Base-by-base conservation (phyloP, 92 coral and sea anemone genomes). In the Umimayanthus kanabou region DNA sequence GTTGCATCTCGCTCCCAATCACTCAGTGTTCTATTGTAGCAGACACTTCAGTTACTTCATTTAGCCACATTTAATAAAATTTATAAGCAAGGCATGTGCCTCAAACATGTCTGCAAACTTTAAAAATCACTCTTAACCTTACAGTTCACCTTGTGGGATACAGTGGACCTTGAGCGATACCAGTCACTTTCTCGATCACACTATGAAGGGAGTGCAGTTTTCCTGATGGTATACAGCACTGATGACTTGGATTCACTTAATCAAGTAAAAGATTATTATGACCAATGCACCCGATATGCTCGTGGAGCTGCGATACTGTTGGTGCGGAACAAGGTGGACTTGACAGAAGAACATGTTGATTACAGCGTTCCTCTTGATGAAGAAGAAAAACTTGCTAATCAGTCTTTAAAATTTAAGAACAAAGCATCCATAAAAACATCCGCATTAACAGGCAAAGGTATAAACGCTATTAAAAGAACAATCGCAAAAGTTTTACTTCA, bases 321-420 rank as follows among this genome's bases (percentile, higher is more conserved):
- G 4, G 88, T 90, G 42, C 67, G 90, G 40, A 90, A 90, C 72
- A 90, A 90, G 67, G 85, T 79, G 65, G 93, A 90, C 74, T 16
- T 90, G 72, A 50, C 66, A 6, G 73, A 76, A 39, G 84, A 43
- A 0, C 23, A 66, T 28, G 69, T 42, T 45, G 76, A 69, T 15
- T 67, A 64, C 18, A 4, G 80, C 45, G 87, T 90, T 11, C 69
- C 90, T 14, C 43, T 23, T 37, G 78, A 90, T 4, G 80, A 74
- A 67, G 90, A 90, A 67, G n/a, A 87, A 28, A 33, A 23, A 2
- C 89, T 87, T 70, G 78, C 67, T 6, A 74, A 69, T 20, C 57
- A 81, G n/a, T 25, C 30, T 4, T 23, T 77, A 33, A 74, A 57
- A 9, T 64, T 78, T 20, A 67, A 47, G 43, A 8, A 15, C 16